Conservation (phyloP, 2,797 vertebrate species). For the Eidolon dupreanum region DNA sequence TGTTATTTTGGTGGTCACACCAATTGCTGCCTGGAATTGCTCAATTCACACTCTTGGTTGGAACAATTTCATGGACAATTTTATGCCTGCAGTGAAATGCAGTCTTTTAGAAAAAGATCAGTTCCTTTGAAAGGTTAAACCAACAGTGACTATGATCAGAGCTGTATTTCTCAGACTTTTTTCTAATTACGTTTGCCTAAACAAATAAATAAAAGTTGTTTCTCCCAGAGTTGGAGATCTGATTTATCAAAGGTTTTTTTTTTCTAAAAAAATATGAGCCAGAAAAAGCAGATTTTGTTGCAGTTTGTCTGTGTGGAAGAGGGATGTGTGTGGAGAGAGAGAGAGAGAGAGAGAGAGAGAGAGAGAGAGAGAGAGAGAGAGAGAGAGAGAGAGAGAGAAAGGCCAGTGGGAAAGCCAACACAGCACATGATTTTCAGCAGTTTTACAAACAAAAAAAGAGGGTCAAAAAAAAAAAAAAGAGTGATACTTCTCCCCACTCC, state of each 20-base stretch:
- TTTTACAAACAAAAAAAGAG: constrained; percentile 71
- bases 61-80: neutral
- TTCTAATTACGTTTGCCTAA: neutral
- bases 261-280: neutral
- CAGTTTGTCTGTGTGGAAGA: neutral
- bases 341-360: neutral
- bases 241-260: neutral
- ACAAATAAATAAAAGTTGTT: neutral
- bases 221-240: neutral
- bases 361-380: neutral
- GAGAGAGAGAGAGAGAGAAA: neutral
- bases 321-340: neutral
- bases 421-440: neutral
- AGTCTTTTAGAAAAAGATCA: neutral
- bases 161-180: neutral
- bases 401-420: constrained; percentile 32
- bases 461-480: constrained; percentile 47
- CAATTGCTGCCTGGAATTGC: neutral
- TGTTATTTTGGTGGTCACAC: neutral
- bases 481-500: constrained; percentile 16
- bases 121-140: neutral
- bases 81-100: no score
- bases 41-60: no score
- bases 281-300: neutral
- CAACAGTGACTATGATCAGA: neutral